Base-by-base conservation (phyloP, 1,140 invertebrate genomes). In the Zophobas morio region DNA sequence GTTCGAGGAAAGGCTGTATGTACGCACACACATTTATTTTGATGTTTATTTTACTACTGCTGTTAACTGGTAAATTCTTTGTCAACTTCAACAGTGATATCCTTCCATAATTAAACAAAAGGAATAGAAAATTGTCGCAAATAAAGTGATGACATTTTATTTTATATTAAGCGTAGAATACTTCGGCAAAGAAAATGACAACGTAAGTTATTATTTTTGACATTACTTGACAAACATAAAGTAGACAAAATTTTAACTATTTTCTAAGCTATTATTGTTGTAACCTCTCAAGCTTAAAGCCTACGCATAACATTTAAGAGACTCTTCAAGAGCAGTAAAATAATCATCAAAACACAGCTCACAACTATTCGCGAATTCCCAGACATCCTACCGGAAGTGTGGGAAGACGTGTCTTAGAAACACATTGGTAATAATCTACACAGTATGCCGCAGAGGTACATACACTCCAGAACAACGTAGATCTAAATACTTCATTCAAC, bases 381-480 rank as follows among this genome's bases (percentile, higher is more conserved):
- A 66, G 60, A 66, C 60, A 66, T 66, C 39, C 39, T 42, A 42
- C 39, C 60, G 60, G 60, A 66, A 66, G 20, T 66, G 60, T 46
- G 60, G 60, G 20, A 66, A 66, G 60, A 66, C 60, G 60, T 66
- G 60, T 39, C 60, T 66, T 39, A 66, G 60, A 66, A 66, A 66
- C 60, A 66, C 60, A 66, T 66, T 66, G 39, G 60, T 66, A 66
- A 66, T 66, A 66, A 42, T 39, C 60, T 51, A 66, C 34, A 63
- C 60, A 66, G 39, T 66, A 66, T 66, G 60, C 39, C 60, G 39
- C 37, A 66, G 20, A 66, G 60, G 39, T 66, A 36, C 57, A 63
- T 36, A 63, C 37, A 6, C 6, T 66, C 2, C 60, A 4, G n/a
- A 33, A 66, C n/a, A 39, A 33, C 33, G 36, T 35, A 20, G 70